Conservation (phyloP, 2,797 vertebrate species). For the Amblyopsis hoosieri region DNA sequence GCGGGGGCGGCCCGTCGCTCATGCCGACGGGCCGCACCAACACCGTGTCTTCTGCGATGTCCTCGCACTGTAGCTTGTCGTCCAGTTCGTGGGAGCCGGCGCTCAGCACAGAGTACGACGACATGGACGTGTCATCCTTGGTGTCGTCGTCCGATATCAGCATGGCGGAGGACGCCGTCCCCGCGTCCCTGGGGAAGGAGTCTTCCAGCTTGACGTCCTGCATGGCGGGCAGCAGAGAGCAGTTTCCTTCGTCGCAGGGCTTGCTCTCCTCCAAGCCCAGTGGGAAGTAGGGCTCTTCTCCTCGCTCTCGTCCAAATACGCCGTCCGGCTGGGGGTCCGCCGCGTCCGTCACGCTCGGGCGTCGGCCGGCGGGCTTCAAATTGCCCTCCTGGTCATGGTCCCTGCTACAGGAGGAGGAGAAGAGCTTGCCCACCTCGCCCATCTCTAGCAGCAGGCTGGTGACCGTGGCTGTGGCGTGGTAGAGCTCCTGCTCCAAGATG, state of each 20-base stretch:
- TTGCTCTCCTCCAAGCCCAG: constrained; percentile 37
- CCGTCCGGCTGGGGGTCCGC: not conserved
- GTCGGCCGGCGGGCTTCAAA: not conserved
- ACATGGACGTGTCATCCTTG: constrained; percentile 96
- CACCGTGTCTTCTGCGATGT: constrained; percentile 94
- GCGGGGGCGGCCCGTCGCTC: constrained; percentile 17
- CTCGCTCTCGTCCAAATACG: constrained; percentile 47
- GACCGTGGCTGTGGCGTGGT: constrained; percentile 94
- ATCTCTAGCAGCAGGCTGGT: constrained; percentile 96
- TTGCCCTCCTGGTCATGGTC: constrained; percentile 63
- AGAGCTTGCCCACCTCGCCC: constrained; percentile 94
- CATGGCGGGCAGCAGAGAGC: constrained; percentile 80
- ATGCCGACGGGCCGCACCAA: constrained; percentile 81
- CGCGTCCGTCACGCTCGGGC: constrained; percentile 3
- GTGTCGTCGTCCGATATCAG: constrained; percentile 94
- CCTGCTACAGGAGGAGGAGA: constrained; percentile 63
- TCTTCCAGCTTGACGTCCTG: constrained; percentile 95
- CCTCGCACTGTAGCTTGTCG: constrained; percentile 95
- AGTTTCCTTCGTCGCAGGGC: constrained; percentile 20
- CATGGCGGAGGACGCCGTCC: constrained; percentile 90
- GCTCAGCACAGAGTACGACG: constrained; percentile 96
- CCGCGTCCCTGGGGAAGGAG: constrained; percentile 88
- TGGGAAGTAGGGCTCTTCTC: constrained; percentile 54
- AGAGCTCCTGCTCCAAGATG: constrained; percentile 91
- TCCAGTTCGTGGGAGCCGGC: constrained; percentile 93